Base-by-base conservation (phyloP, 1,140 invertebrate species). In the Globodera rostochiensis region DNA sequence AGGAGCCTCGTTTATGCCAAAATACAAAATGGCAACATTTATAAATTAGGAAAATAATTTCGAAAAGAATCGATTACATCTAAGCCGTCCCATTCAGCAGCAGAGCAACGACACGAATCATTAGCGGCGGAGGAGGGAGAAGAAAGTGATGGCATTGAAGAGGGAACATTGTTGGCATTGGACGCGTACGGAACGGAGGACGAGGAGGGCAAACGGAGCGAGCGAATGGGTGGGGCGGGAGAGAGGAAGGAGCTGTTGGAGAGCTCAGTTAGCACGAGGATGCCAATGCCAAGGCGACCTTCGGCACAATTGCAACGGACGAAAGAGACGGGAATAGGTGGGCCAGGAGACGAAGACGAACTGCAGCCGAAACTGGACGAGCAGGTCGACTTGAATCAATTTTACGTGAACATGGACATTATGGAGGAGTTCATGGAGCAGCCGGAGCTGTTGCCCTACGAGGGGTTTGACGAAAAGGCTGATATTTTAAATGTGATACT, bases 101-200 rank as follows among this genome's bases (percentile, higher is more conserved):
- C 36, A 36, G 53, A 57, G 46, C 49, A 47, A 74, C 46, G 25
- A 73, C n/a, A 19, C 4, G 45, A 74, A 53, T 21, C n/a, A 46
- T 47, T 36, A 36, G 36, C 57, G 36, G 45, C n/a, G 49, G 73
- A 60, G 36, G 25, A 57, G 8, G 74, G 45, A 53, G 53, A 60
- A 57, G 36, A 36, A 36, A 36, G 36, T 36, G 49, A n/a, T 19
- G n/a, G 67, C 70, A 79, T 70, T 79, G 83, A 85, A 15, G 82
- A 80, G 15, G 83, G 83, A 11, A 60, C 81, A 7, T 86, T 83
- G 21, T 64, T 88, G 74, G 87, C 85, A 36, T 88, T 87, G 86
- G 86, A 87, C 64, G 86, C 87, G 21, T 75, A 85, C 25, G 85
- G 81, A 64, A 87, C 87, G 15, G 82, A 88, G 36, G 80, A 50